These are phyloP conservation scores for Bubo bubo DNA, from an alignment of 2,113 vertebrate genomes.

Conservation along the genomic window DNA sequence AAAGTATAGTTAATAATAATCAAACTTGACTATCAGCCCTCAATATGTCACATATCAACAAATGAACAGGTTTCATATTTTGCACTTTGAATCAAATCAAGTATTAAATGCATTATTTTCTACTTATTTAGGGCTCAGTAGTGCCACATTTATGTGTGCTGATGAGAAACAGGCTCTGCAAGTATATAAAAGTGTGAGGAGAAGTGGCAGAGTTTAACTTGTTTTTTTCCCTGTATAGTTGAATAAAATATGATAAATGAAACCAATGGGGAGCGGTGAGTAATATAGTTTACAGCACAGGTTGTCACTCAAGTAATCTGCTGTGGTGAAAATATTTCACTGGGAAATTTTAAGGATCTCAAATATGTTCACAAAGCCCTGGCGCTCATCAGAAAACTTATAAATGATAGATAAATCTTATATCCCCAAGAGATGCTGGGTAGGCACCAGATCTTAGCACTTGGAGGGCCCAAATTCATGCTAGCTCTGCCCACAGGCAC, in stretches of 20 bases:
- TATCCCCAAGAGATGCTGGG: not conserved
- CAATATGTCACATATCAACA: not conserved
- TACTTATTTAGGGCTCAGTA: slow-evolving; percentile 10
- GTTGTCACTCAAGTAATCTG: not conserved
- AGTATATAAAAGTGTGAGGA: not conserved
- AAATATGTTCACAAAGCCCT: not conserved
- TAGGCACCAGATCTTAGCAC: not conserved
- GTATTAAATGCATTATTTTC: slow-evolving; percentile 43
- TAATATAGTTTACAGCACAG: not conserved
- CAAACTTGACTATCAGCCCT: not conserved
- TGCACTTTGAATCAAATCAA: not conserved
- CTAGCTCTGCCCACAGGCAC: not conserved
- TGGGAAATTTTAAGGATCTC: not conserved
- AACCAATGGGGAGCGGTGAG: not conserved
- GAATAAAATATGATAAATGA: slow-evolving; percentile 19
- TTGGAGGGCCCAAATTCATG: not conserved
- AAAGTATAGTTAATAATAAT: not conserved
- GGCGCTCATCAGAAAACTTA: not conserved
- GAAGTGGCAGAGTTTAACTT: not conserved
- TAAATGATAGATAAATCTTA: not conserved
- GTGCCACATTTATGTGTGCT: not conserved
- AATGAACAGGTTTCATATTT: not conserved
- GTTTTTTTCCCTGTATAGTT: not conserved
- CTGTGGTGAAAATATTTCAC: slow-evolving; percentile 11
- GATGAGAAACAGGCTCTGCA: not conserved